A percentile compares a stretch with the other conserved stretches of the same genome.
These are phyloP conservation scores for Phaedon cochleariae DNA, from an alignment of 2,888 invertebrate genomes.

Conservation along the genomic window DNA sequence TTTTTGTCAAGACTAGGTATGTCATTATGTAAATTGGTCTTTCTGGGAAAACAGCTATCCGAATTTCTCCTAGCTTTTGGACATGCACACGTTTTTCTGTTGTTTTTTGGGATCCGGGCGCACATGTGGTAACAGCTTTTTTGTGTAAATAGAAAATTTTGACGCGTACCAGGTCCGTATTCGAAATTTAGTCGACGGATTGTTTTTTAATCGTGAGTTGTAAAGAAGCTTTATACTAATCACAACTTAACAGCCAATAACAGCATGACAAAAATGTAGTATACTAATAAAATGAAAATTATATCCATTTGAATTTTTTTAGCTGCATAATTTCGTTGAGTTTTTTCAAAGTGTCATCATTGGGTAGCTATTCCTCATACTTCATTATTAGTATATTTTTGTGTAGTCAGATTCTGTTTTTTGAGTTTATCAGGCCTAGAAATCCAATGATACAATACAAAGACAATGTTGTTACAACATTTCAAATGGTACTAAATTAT, in stretches of 20 bases:
- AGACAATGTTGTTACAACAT: not conserved
- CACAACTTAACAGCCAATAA: conserved; percentile 9
- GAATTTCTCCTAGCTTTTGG: conserved; percentile 1
- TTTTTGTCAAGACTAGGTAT: conserved; percentile 18
- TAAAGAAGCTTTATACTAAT: conserved; percentile 21
- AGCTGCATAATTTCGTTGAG: too few species aligned
- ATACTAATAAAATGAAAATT: conserved; percentile 12
- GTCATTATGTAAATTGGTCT: not conserved
- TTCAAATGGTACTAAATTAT: too few species aligned
- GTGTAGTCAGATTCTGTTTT: too few species aligned
- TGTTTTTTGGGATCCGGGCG: conserved; percentile 31
- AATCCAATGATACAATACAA: not conserved
- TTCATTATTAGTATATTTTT: too few species aligned
- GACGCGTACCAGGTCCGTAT: conserved; percentile 10
- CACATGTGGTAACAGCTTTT: conserved; percentile 41
- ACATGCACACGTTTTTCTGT: conserved; percentile 13
- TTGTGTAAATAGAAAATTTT: conserved; percentile 28
- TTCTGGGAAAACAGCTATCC: not conserved
- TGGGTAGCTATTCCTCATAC: not conserved
- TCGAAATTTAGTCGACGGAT: too few species aligned
- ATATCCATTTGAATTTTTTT: not conserved
- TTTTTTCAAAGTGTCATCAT: too few species aligned
- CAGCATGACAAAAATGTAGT: conserved; percentile 26
- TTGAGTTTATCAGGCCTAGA: not conserved
- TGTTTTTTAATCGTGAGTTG: conserved; percentile 33